Percentiles rank a stretch among this genome's conserved stretches.
Conservation (phyloP, 1,140 invertebrate genomes). For the Helicoverpa zea region DNA sequence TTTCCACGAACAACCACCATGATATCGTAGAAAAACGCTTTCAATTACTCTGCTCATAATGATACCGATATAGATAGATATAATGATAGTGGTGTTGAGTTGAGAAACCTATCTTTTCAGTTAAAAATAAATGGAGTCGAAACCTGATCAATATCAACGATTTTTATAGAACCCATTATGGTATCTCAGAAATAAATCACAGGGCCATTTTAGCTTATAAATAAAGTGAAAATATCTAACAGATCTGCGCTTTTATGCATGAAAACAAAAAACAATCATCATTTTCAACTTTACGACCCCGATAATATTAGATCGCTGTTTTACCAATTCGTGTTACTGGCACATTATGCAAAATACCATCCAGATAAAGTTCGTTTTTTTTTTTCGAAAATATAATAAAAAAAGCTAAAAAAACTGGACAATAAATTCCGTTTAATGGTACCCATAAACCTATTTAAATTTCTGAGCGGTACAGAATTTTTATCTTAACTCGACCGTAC, state of each 20-base stretch:
- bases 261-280: background rate
- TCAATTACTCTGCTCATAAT: no score
- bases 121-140: no score
- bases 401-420: constrained; percentile 19
- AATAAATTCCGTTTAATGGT: constrained; percentile 38
- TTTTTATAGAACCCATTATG: background rate
- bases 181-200: background rate
- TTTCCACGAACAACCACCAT: background rate
- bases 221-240: background rate
- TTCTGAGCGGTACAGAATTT: constrained; percentile 25
- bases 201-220: background rate
- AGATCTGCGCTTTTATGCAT: background rate
- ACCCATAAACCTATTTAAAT: constrained; percentile 47
- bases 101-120: no score
- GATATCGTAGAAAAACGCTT: no score
- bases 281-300: constrained; percentile 17
- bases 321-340: background rate
- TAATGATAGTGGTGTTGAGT: no score
- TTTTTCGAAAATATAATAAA: constrained; percentile 16
- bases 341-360: background rate
- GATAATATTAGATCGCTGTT: background rate
- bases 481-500: constrained; percentile 31
- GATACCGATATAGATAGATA: no score
- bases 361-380: background rate
- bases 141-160: no score